Evolutionary conservation across 2,888 invertebrate genomes (phyloP), one percentile per base, ranked within the genome.

Genomic region (Cerceris rybyensis): DNA sequence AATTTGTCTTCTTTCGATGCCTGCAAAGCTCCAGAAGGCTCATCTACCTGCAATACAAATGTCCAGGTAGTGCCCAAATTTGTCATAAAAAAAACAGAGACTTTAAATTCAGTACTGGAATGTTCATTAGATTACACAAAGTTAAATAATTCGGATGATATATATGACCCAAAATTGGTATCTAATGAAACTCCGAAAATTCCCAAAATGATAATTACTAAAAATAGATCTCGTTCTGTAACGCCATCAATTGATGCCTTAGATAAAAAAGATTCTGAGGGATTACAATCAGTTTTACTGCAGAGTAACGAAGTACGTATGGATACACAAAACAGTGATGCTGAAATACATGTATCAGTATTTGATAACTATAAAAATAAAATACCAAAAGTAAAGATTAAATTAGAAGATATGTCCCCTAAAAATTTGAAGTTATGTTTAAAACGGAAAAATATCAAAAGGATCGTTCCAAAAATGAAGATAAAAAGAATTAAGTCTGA

Each of bases 151-250:
- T 16, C 17, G 13, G 39, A 41, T 6, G 49, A 73, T n/a, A 64
- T 6, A 9, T 73, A 69, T 42, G 79, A 69, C n/a, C 13, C 69
- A 6, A 72, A 80, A 39, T 61, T 73, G 6, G 46, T 63, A 1
- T 55, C 70, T 0, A 80, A 71, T 7, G 63, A 68, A 6, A 88
- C 89, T 66, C 91, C 89, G 2, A 92, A 92, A 71, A 92, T 92
- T 84, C 92, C 92, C 55, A 92, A 92, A 75, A 92, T 92, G 91
- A 91, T 92, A 60, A 92, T 92, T 59, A 84, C 90, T 42, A 92
- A 92, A 28, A 89, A 84, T 0, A 87, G 84, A 71, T 92, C 91
- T 14, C 87, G 92, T 43, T 91, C 92, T 1, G 86, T 81, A 7
- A 92, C 92, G 0, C 92, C 92, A n/a, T 90, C 87, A 0, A 80